These are phyloP conservation scores for Scolanthus callimorphus DNA, from an alignment of 92 coral and sea anemone genomes.

Conservation along the genomic window DNA sequence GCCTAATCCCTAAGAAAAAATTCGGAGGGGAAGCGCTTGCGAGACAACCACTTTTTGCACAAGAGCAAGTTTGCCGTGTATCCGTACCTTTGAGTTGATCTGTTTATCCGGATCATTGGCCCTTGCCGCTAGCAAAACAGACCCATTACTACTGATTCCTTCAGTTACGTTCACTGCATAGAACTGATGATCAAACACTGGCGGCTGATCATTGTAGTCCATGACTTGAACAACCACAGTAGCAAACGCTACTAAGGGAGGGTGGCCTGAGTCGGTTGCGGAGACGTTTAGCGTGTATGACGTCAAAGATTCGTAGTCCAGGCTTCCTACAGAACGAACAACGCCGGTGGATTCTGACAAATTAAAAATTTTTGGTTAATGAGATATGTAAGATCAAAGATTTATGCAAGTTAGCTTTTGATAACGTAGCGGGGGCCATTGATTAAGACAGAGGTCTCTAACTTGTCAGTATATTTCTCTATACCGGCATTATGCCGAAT, in stretches of 20 bases:
- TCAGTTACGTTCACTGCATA: slow-evolving; percentile 59
- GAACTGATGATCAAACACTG: slow-evolving; percentile 44
- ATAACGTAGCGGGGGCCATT: too few relatives aligned
- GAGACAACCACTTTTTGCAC: too few relatives aligned
- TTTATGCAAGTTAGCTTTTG: too few relatives aligned
- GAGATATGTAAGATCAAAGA: too few relatives aligned
- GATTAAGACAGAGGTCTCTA: too few relatives aligned
- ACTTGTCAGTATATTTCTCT: too few relatives aligned
- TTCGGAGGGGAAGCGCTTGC: too few relatives aligned
- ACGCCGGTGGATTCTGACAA: slow-evolving; percentile 57
- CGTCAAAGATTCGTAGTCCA: slow-evolving; percentile 58
- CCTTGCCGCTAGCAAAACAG: slow-evolving; percentile 43
- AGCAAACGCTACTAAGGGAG: slow-evolving; percentile 28
- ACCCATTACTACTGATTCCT: slow-evolving; percentile 38
- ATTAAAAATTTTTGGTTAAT: too few relatives aligned
- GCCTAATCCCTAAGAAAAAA: too few relatives aligned
- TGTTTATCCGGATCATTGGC: slow-evolving; percentile 79
- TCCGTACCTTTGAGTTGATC: slow-evolving; percentile 46
- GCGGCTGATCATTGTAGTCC: slow-evolving; percentile 60
- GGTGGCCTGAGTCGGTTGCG: slow-evolving; percentile 55
- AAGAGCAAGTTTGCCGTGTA: too few relatives aligned
- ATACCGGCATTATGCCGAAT: too few relatives aligned
- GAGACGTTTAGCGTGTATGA: slow-evolving; percentile 50
- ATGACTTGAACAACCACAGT: slow-evolving; percentile 31
- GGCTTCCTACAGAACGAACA: slow-evolving; percentile 42